Base-by-base conservation (phyloP, 2,888 invertebrate species). In the Yponomeuta cagnagella region DNA sequence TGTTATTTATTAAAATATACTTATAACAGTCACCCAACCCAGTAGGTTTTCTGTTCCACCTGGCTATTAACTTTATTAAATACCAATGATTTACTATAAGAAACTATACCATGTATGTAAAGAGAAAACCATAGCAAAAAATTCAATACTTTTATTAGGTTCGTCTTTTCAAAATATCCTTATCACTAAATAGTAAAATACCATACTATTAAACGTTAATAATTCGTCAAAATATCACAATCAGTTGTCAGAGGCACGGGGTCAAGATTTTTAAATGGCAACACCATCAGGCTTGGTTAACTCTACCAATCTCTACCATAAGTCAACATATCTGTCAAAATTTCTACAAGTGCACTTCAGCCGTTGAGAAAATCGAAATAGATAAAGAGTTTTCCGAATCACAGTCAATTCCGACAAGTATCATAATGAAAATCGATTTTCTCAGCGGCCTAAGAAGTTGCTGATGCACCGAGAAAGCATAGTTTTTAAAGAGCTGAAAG, bases 221-320 rank as follows among this genome's bases (percentile, higher is more conserved):
- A 75, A 73, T 75, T 75, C 73, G 73, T 73, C 72, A 72, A 73
- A 74, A 75, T 75, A 75, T 75, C 74, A 75, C 74, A 75, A 71
- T 74, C 71, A 58, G 72, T 68, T 63, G 69, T 72, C 69, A 67
- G 33, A 72, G 72, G 73, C 72, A 73, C 70, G 63, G 30, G 48
- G 68, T 70, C 33, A 63, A 63, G 52, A 31, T 37, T 48, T 69
- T 43, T 68, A 43, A 15, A 68, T 15, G 31, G 23, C 33, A 37
- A 10, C 33, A 33, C 9, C 33, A 52, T 52, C n/a, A 31, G 30
- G 30, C 65, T 30, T 10, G 43, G 5, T 43, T 33, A 33, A 33
- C 33, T 33, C 33, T 33, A 33, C 1, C 5, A 33, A 33, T 33
- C 33, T 64, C 10, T 33, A 43, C 10, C 15, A 2, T n/a, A 68